These are phyloP conservation scores for Bombus polaris DNA, from an alignment of 1,140 invertebrate species.

Conservation along the genomic window DNA sequence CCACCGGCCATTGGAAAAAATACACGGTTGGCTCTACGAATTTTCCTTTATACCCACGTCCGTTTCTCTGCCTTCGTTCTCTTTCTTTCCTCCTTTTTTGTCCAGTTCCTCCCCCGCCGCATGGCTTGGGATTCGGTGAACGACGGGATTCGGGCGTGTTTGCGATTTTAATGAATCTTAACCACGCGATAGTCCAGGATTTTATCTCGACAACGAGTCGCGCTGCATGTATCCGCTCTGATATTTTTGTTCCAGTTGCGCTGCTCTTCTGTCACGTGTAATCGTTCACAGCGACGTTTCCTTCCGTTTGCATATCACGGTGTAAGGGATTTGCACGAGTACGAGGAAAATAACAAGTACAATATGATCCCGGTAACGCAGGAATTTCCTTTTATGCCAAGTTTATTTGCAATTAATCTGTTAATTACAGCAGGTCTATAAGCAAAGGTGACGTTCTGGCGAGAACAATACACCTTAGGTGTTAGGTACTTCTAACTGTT, in stretches of 20 bases:
- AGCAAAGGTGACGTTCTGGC: too few species aligned
- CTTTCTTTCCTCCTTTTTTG: too few species aligned
- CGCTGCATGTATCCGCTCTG: background rate
- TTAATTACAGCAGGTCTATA: too few species aligned
- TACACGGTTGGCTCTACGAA: conserved; percentile 48
- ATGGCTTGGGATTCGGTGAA: background rate
- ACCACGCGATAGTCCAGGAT: conserved; percentile 57
- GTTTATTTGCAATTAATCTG: too few species aligned
- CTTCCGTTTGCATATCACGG: background rate
- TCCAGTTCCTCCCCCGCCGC: background rate
- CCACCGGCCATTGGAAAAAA: conserved; percentile 57
- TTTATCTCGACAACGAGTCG: conserved; percentile 1
- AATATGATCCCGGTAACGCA: background rate
- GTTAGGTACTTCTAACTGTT: too few species aligned
- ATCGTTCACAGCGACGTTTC: too few species aligned
- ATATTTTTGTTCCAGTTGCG: conserved; percentile 1
- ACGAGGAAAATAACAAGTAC: background rate
- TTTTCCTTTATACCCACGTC: conserved; percentile 23
- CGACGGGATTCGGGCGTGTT: conserved; percentile 46
- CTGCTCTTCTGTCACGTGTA: background rate
- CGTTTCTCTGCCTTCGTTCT: background rate
- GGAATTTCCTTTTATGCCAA: background rate
- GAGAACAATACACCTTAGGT: too few species aligned
- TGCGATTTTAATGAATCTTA: conserved; percentile 71
- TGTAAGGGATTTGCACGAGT: background rate